Conservation (phyloP, 1,140 invertebrate genomes). For the Elysia chlorotica region DNA sequence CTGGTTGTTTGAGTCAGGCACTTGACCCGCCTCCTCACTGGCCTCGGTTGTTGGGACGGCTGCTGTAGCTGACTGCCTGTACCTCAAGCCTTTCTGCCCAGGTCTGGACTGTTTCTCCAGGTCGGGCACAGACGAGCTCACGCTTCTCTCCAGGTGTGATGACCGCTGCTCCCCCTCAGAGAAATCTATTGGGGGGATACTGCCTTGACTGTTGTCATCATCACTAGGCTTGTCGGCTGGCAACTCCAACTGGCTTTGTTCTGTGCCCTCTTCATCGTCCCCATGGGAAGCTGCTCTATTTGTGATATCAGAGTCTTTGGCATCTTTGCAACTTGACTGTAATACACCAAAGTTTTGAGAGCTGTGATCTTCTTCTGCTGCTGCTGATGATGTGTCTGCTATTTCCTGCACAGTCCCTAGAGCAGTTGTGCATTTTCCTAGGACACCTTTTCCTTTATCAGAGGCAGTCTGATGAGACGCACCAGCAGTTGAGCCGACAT, state of each 20-base stretch:
- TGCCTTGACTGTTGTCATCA: neutral
- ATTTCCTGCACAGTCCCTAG: no score
- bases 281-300: no score
- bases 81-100: constrained; percentile 8
- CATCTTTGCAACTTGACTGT: no score
- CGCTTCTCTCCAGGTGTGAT: constrained; percentile 5
- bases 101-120: neutral
- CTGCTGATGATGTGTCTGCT: no score
- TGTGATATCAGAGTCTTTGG: no score
- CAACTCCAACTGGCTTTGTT: constrained; percentile 1
- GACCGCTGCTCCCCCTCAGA: constrained; percentile 9
- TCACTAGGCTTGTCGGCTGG: neutral
- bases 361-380: no score
- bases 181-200: neutral
- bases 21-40: neutral
- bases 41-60: neutral
- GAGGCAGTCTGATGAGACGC: neutral
- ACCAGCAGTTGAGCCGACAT: neutral
- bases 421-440: no score
- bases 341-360: no score
- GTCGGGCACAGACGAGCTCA: constrained; percentile 10
- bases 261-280: neutral
- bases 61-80: constrained; percentile 15
- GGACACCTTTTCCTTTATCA: no score
- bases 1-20: neutral